A percentile compares a stretch with the other conserved stretches of the same genome.
These are phyloP conservation scores for Cryptus viduatorius DNA, from an alignment of 2,888 invertebrate genomes.

Conservation along the genomic window DNA sequence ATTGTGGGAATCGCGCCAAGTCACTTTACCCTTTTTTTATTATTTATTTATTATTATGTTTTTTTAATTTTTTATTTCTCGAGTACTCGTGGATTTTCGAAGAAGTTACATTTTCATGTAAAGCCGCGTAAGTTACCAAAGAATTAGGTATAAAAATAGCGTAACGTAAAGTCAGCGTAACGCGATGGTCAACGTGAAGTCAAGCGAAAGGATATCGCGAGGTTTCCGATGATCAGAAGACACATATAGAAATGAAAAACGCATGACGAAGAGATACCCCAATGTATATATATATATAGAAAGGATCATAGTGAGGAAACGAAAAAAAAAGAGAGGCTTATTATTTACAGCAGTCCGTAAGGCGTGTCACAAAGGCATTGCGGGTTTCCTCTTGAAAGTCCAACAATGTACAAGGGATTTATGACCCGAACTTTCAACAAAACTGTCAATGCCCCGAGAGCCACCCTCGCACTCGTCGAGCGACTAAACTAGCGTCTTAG, in stretches of 20 bases:
- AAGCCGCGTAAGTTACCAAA: too few species aligned
- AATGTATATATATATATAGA: conserved; percentile 15
- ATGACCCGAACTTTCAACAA: conserved; percentile 84
- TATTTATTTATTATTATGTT: not conserved
- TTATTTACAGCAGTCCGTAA: conserved; percentile 83
- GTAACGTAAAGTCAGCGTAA: conserved; percentile 42
- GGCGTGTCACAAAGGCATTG: conserved; percentile 84
- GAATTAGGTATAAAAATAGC: conserved; percentile 28
- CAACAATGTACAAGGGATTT: conserved; percentile 83
- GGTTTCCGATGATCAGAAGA: conserved; percentile 40
- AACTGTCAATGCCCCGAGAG: conserved; percentile 81
- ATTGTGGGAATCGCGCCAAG: conserved; percentile 54
- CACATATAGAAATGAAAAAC: conserved; percentile 50
- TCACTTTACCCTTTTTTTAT: conserved; percentile 23
- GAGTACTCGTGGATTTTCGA: too few species aligned
- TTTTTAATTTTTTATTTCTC: too few species aligned
- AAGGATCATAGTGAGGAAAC: conserved; percentile 35
- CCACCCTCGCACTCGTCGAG: conserved; percentile 65
- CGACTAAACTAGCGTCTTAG: conserved; percentile 63
- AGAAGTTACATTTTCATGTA: too few species aligned
- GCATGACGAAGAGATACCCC: conserved; percentile 59
- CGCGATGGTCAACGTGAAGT: conserved; percentile 32
- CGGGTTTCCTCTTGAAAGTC: conserved; percentile 85
- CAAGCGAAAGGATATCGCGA: conserved; percentile 23
- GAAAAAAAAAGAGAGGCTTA: conserved; percentile 74